Evolutionary conservation across 2,888 invertebrate genomes (phyloP).

Genomic region (Phoronis australis): DNA sequence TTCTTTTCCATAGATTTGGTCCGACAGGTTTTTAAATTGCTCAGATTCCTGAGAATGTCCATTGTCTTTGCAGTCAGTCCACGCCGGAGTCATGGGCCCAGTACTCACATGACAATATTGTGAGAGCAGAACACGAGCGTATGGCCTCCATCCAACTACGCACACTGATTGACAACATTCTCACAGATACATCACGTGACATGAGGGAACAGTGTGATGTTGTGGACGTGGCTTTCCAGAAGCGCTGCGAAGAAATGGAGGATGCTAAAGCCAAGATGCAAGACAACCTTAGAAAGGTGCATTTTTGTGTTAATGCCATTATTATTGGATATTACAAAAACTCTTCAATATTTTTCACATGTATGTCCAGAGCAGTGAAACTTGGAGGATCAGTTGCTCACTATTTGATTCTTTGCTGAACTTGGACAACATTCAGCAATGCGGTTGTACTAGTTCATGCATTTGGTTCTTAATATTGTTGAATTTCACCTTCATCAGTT

Average conservation of each 20-base stretch:
- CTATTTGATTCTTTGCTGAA: no score
- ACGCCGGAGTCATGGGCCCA: constrained; percentile 80
- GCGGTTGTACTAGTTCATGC: no score
- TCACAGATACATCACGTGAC: constrained; percentile 72
- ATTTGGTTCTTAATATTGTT: no score
- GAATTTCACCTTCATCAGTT: no score
- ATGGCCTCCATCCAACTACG: constrained; percentile 71
- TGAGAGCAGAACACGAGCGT: constrained; percentile 69
- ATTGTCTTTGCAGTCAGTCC: constrained; percentile 62
- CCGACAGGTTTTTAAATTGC: neutral
- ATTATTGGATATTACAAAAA: no score
- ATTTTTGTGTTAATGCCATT: neutral
- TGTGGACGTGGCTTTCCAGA: constrained; percentile 72
- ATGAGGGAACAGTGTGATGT: constrained; percentile 75
- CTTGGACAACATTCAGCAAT: no score
- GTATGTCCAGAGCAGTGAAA: no score
- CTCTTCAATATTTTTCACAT: no score
- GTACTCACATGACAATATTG: constrained; percentile 72
- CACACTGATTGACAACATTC: constrained; percentile 65
- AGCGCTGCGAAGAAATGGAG: constrained; percentile 65
- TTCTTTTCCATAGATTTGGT: neutral
- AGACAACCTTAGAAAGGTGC: constrained; percentile 66
- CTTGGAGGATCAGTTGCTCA: no score
- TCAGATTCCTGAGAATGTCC: neutral
- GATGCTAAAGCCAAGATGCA: constrained; percentile 59